phyloP scores from a whole-genome alignment of 1,140 invertebrate genomes.

The Magallana angulata region DNA sequence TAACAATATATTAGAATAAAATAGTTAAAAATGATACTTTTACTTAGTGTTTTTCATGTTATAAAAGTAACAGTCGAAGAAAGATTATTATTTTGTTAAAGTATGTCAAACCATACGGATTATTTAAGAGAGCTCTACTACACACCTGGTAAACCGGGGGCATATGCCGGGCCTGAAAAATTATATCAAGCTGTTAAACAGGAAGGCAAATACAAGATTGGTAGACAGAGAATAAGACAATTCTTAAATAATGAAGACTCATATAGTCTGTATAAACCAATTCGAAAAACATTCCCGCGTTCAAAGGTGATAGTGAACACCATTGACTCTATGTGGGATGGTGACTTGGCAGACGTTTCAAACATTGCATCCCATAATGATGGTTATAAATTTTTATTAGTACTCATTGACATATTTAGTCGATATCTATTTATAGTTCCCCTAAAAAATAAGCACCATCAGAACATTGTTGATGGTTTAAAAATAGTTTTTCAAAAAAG shows the following conservation, averaged over 20 bases:
- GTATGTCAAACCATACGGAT: constrained; percentile 24
- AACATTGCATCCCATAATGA: constrained; percentile 33
- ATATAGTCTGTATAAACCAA: constrained; percentile 34
- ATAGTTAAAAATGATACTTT: background rate
- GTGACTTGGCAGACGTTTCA: constrained; percentile 36
- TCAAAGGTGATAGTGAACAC: constrained; percentile 29
- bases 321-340: constrained; percentile 46
- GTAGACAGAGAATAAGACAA: too few species aligned
- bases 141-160: constrained; percentile 38
- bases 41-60: background rate
- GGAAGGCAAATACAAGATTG: too few species aligned
- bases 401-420: constrained; percentile 49
- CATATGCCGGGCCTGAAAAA: constrained; percentile 32
- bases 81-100: background rate
- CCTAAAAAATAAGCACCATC: constrained; percentile 39
- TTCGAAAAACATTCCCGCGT: constrained; percentile 18
- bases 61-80: background rate
- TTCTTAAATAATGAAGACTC: background rate
- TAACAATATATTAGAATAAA: background rate
- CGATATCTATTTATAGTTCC: constrained; percentile 36
- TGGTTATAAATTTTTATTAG: constrained; percentile 37
- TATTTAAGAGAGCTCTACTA: constrained; percentile 27
- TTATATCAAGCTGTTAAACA: too few species aligned
- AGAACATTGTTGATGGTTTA: constrained; percentile 25
- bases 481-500: constrained; percentile 21